Evolutionary conservation across 2,888 invertebrate genomes (phyloP), one percentile per base, ranked within the genome.

Genomic region (Rhagophthalmus giganteus): DNA sequence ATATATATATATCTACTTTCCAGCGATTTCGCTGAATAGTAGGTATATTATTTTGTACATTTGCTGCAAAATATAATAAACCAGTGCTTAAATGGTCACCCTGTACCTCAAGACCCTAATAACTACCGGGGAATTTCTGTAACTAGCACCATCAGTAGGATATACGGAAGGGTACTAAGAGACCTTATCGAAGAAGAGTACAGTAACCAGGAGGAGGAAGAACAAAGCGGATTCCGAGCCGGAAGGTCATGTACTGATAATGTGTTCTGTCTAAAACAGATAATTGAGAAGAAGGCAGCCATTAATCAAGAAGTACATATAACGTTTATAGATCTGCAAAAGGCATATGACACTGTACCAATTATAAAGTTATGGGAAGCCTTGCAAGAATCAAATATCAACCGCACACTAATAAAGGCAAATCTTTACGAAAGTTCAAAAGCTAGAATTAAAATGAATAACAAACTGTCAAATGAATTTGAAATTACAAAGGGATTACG

Each of bases 121-220:
- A n/a, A n/a, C 32, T 32, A 32, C 4, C 32, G 10, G 13, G 32
- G 32, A 32, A 32, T 32, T 32, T 32, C 32, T 5, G 32, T 32
- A 32, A 32, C 11, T 32, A 32, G 12, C 32, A 32, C 32, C 32
- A 32, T 32, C 32, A 32, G 32, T 32, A 13, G 32, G 32, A 32
- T 13, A 32, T 32, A 32, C 32, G 32, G 32, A 32, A 32, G 32
- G 13, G 6, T n/a, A n/a, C n/a, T n/a, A n/a, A n/a, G n/a, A n/a
- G n/a, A n/a, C n/a, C n/a, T n/a, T n/a, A n/a, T n/a, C n/a, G n/a
- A n/a, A n/a, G n/a, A n/a, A n/a, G n/a, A n/a, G n/a, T n/a, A n/a
- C n/a, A n/a, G n/a, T n/a, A n/a, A n/a, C n/a, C n/a, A n/a, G n/a
- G n/a, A n/a, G n/a, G n/a, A n/a, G n/a, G n/a, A n/a, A n/a, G n/a